phyloP scores from a whole-genome alignment of 2,888 invertebrate species.

The Rhorus exstirpatorius region DNA sequence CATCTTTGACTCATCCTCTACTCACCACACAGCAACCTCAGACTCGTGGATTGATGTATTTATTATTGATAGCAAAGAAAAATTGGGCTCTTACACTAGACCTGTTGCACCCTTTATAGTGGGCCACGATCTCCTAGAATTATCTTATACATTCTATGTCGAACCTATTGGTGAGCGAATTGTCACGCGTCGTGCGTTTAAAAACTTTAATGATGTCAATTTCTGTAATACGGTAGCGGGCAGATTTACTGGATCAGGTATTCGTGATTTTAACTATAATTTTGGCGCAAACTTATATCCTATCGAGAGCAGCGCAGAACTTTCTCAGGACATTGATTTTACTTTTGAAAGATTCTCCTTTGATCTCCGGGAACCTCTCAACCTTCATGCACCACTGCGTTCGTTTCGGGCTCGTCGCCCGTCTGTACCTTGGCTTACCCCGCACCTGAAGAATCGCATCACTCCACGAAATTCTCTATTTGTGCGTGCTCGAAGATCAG shows the following conservation, averaged over 20 bases:
- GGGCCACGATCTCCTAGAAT: not conserved
- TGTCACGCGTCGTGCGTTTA: not conserved
- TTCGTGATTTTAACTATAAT: too few relatives aligned
- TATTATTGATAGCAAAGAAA: not conserved
- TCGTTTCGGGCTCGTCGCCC: not conserved
- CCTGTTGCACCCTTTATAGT: not conserved
- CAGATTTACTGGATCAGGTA: not conserved
- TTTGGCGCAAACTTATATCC: too few relatives aligned
- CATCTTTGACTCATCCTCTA: not conserved
- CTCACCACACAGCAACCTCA: not conserved
- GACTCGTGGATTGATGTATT: conserved; percentile 38
- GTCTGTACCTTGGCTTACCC: not conserved
- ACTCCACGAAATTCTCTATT: not conserved
- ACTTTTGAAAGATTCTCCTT: too few relatives aligned
- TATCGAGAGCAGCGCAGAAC: too few relatives aligned
- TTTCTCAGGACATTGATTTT: too few relatives aligned
- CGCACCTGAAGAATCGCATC: not conserved
- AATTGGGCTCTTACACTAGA: not conserved
- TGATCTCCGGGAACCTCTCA: not conserved
- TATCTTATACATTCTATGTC: not conserved
- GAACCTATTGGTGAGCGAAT: not conserved
- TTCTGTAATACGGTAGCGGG: not conserved
- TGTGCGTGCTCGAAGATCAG: not conserved
- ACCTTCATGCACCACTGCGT: not conserved
- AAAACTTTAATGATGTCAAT: not conserved